phyloP scores from a whole-genome alignment of 2,888 invertebrate species.

The Phalangium opilio region DNA sequence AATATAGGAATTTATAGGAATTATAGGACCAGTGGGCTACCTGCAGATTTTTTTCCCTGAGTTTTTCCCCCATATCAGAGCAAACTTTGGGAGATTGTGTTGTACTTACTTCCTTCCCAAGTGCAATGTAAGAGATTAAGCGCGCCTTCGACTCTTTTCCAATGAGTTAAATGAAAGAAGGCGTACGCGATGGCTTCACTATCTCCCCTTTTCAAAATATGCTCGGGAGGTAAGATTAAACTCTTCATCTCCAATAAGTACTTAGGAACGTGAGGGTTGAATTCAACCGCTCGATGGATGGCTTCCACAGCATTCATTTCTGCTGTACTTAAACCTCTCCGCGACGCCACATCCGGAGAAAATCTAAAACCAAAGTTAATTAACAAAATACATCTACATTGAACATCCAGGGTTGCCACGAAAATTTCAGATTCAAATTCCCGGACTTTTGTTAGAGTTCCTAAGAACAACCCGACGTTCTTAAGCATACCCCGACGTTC shows the following conservation, averaged over 20 bases:
- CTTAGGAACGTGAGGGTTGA: conserved; percentile 95
- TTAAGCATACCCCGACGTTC: no score
- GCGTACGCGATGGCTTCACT: conserved; percentile 93
- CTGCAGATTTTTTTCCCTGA: no score
- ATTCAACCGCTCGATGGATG: conserved; percentile 88
- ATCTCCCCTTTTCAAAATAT: conserved; percentile 87
- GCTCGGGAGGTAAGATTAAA: conserved; percentile 88
- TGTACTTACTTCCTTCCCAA: conserved; percentile 70
- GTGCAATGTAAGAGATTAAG: conserved; percentile 75
- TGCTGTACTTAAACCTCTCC: conserved; percentile 63
- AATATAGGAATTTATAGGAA: no score
- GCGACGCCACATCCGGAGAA: conserved; percentile 66
- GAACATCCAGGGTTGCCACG: no score
- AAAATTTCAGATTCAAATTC: no score
- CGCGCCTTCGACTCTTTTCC: conserved; percentile 93
- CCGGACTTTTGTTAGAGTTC: no score
- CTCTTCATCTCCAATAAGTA: conserved; percentile 90
- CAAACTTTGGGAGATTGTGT: no score
- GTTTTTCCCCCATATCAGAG: no score
- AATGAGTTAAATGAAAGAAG: conserved; percentile 87
- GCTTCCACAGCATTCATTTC: conserved; percentile 88
- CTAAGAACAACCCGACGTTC: no score
- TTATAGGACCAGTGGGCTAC: no score
- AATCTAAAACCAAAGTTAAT: conserved; percentile 38
- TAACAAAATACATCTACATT: no score